Percentiles rank a stretch among this genome's conserved stretches.
Conservation (phyloP, 2,888 invertebrate genomes). For the Nasonovia ribisnigri region DNA sequence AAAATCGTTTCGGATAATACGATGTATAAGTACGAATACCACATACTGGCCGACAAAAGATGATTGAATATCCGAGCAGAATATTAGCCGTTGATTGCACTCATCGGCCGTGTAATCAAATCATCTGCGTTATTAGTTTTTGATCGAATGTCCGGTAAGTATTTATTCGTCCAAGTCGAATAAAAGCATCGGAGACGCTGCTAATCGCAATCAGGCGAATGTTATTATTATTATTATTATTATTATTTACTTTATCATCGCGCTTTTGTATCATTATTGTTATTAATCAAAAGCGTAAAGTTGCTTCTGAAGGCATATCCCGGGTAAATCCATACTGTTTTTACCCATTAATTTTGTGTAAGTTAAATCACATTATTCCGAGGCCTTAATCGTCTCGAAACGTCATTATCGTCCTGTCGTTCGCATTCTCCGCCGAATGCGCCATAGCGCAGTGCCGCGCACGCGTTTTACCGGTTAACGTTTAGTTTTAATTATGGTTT, state of each 20-base stretch:
- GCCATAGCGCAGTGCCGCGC: too few species aligned
- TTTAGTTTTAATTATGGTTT: conserved; percentile 52
- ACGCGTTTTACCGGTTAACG: conserved; percentile 31
- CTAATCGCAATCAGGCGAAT: neutral
- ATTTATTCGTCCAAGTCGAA: neutral
- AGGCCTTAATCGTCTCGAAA: conserved; percentile 19
- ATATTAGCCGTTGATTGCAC: neutral
- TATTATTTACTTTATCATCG: conserved; percentile 36
- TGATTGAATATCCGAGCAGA: neutral
- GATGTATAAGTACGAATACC: neutral
- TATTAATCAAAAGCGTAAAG: conserved; percentile 30
- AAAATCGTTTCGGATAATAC: neutral
- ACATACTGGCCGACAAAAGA: neutral
- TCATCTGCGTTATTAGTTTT: conserved; percentile 37
- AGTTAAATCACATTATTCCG: conserved; percentile 45
- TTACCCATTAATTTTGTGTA: conserved; percentile 32
- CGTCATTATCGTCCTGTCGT: conserved; percentile 53
- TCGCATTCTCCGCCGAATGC: neutral
- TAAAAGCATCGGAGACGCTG: too few species aligned
- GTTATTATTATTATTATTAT: neutral
- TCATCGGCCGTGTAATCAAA: conserved; percentile 18
- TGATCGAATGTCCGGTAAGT: neutral
- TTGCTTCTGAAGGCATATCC: conserved; percentile 18
- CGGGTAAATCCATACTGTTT: conserved; percentile 37
- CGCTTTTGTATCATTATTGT: neutral